Conservation (phyloP, 2,797 vertebrate genomes). For the Anguilla pacifica region DNA sequence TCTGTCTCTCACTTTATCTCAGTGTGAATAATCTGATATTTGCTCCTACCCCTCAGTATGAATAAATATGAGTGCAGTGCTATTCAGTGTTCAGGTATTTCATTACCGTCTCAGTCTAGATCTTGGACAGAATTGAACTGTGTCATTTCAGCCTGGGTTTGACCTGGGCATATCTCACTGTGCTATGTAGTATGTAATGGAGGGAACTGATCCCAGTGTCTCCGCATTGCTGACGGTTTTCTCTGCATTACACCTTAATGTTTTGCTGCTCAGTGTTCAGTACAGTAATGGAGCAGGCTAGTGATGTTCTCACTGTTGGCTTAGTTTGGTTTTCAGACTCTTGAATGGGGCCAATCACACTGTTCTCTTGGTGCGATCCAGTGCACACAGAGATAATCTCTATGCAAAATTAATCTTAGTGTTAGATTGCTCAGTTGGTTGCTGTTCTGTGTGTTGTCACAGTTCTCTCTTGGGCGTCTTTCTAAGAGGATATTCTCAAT, state of each 20-base stretch:
- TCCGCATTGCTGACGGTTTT: neutral
- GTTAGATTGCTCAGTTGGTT: no score
- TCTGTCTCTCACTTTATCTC: neutral
- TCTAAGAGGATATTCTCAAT: no score
- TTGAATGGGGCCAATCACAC: no score
- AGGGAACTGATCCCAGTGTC: neutral
- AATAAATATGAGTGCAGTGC: neutral
- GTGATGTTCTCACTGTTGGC: neutral
- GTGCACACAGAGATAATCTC: no score
- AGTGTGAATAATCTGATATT: slow-evolving; percentile 12
- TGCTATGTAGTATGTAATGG: neutral
- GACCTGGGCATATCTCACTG: neutral
- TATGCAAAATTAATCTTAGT: no score
- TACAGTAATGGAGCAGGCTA: neutral
- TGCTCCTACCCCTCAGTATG: neutral
- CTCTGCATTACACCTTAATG: neutral
- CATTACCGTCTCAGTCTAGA: neutral
- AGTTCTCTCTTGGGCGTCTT: no score
- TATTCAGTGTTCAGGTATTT: neutral
- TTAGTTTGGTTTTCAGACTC: neutral
- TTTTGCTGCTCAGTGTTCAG: neutral
- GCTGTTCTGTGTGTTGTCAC: no score
- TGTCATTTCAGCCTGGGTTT: neutral
- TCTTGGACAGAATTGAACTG: neutral
- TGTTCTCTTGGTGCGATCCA: no score